These are phyloP conservation scores for Torymus tubicola DNA, from an alignment of 2,888 invertebrate genomes.

Conservation along the genomic window DNA sequence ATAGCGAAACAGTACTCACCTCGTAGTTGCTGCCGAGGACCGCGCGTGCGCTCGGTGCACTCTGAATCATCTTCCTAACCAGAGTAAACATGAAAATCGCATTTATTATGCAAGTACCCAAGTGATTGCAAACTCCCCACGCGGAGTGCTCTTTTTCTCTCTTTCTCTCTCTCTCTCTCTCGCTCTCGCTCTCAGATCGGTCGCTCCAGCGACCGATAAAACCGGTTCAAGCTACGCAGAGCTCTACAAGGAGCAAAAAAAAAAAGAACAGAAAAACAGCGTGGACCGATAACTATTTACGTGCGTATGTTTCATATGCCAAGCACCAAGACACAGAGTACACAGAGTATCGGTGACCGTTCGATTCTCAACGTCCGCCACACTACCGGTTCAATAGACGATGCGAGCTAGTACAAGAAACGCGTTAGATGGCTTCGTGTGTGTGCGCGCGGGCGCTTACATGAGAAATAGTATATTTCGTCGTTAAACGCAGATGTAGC, in stretches of 20 bases:
- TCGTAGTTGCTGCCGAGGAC: constrained; percentile 61
- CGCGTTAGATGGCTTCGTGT: too few relatives aligned
- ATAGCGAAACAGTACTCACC: constrained; percentile 60
- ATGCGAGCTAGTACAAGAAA: too few relatives aligned
- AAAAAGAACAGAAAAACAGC: background rate
- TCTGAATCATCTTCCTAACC: constrained; percentile 62
- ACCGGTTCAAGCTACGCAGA: constrained; percentile 38
- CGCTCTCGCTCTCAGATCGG: background rate
- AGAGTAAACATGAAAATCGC: constrained; percentile 62
- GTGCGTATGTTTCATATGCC: too few relatives aligned
- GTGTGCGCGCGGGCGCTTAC: too few relatives aligned
- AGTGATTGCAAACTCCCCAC: constrained; percentile 15
- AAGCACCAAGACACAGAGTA: too few relatives aligned
- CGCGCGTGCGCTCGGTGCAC: constrained; percentile 52
- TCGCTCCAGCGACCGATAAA: constrained; percentile 22
- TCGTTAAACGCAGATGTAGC: too few relatives aligned
- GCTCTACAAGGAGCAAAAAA: constrained; percentile 21
- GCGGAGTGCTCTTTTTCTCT: background rate
- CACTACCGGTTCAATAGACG: too few relatives aligned
- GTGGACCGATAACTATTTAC: too few relatives aligned
- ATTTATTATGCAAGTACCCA: constrained; percentile 41
- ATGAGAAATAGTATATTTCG: too few relatives aligned
- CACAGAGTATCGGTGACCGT: too few relatives aligned
- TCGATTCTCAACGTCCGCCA: too few relatives aligned
- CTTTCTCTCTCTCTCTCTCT: too few relatives aligned